Conservation (phyloP, 1,140 invertebrate genomes). For the Muscidifurax raptorellus region DNA sequence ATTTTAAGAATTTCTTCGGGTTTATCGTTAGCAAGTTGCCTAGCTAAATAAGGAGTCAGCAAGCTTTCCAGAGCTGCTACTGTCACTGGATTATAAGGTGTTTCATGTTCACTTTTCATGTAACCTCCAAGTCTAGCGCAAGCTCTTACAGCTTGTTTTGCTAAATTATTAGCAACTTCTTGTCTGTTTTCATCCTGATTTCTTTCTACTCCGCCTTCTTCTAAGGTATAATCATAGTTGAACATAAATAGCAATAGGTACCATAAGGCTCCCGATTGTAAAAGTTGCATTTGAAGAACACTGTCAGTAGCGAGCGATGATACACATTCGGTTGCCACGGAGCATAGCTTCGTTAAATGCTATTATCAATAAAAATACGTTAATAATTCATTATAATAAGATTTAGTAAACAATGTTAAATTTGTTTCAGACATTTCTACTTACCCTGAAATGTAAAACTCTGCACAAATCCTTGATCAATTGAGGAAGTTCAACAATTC, state of each 20-base stretch:
- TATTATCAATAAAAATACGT: slow-evolving; percentile 70
- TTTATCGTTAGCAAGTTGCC: slow-evolving; percentile 83
- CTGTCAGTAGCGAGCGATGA: slow-evolving; percentile 87
- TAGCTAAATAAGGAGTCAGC: slow-evolving; percentile 92
- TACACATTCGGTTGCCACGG: slow-evolving; percentile 90
- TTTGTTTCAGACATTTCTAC: background rate
- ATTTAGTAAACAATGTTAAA: background rate
- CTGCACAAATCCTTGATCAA: slow-evolving; percentile 92
- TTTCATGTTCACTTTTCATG: slow-evolving; percentile 79
- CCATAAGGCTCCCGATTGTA: slow-evolving; percentile 95
- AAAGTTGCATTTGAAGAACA: slow-evolving; percentile 90
- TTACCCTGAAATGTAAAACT: slow-evolving; percentile 92
- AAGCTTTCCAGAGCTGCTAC: slow-evolving; percentile 83
- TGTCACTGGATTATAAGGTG: slow-evolving; percentile 82
- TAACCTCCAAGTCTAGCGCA: slow-evolving; percentile 88
- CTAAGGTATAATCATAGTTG: slow-evolving; percentile 97
- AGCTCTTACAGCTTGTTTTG: slow-evolving; percentile 89
- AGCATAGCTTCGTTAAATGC: slow-evolving; percentile 87
- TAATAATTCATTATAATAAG: slow-evolving; percentile 26
- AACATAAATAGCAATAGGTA: slow-evolving; percentile 94
- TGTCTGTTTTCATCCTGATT: slow-evolving; percentile 88
- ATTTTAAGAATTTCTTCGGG: slow-evolving; percentile 92
- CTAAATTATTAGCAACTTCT: slow-evolving; percentile 94
- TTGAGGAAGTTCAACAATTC: slow-evolving; percentile 90
- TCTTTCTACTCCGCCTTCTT: slow-evolving; percentile 95